These are phyloP conservation scores for Calosoma granatense DNA, from an alignment of 1,140 invertebrate species.

Conservation along the genomic window DNA sequence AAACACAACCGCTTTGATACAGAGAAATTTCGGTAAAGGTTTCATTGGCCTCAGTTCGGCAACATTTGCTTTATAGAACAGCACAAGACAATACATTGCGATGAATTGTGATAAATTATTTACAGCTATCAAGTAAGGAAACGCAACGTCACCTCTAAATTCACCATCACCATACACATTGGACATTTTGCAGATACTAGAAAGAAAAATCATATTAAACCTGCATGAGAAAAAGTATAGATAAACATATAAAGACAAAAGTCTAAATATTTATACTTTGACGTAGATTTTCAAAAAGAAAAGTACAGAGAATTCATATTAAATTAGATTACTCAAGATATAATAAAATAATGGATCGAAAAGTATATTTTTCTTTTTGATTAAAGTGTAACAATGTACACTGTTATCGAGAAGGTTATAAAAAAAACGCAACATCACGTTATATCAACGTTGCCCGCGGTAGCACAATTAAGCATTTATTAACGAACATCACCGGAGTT, in stretches of 20 bases:
- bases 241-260: conserved; percentile 2
- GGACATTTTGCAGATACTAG: conserved; percentile 72
- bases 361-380: no score
- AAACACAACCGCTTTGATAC: conserved; percentile 96
- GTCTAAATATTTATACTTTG: conserved; percentile 10
- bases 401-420: no score
- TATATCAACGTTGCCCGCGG: no score
- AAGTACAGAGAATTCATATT: conserved; percentile 5
- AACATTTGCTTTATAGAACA: conserved; percentile 86
- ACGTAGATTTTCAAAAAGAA: conserved; percentile 9
- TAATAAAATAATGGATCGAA: no score
- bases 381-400: no score
- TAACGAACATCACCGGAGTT: no score
- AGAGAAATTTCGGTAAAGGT: conserved; percentile 92
- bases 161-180: conserved; percentile 85
- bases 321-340: conserved; percentile 13
- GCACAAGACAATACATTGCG: conserved; percentile 90
- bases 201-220: conserved; percentile 26
- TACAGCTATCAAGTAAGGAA: conserved; percentile 80
- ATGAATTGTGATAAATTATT: conserved; percentile 94
- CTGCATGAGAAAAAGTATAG: not conserved
- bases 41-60: conserved; percentile 83
- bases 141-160: conserved; percentile 73
- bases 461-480: no score
- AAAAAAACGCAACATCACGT: no score